phyloP scores from a whole-genome alignment of 2,113 vertebrate species.

The Pseudorasbora parva region DNA sequence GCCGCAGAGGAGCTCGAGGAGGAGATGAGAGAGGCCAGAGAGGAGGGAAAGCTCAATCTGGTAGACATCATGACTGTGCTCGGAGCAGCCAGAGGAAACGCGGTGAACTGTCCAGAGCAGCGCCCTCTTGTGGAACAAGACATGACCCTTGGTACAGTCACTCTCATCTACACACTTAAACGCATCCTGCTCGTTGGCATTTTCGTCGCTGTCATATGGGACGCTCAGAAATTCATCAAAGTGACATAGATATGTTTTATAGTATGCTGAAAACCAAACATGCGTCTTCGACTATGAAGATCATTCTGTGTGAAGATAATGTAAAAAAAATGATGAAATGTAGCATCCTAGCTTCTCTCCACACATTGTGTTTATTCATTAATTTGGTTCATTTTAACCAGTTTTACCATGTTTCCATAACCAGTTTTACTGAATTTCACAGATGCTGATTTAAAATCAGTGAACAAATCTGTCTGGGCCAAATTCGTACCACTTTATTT shows the following conservation, averaged over 20 bases:
- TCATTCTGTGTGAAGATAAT: background rate
- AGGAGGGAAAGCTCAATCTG: conserved; percentile 82
- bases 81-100: conserved; percentile 79
- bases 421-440: background rate
- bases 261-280: background rate
- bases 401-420: background rate
- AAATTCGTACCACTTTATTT: background rate
- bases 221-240: conserved; percentile 78
- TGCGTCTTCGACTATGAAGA: background rate
- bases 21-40: conserved; percentile 73
- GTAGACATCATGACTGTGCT: conserved; percentile 95
- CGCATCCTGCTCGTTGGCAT: conserved; percentile 72
- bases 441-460: background rate
- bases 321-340: background rate
- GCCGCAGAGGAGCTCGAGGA: conserved; percentile 74
- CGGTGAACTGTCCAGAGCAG: conserved; percentile 74
- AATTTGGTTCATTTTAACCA: background rate
- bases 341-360: background rate
- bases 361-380: background rate
- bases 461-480: background rate
- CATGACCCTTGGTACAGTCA: conserved; percentile 80
- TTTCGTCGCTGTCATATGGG: conserved; percentile 77
- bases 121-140: conserved; percentile 77
- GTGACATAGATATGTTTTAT: background rate
- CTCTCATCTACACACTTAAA: conserved; percentile 77